Evolutionary conservation across 2,888 invertebrate genomes (phyloP), one percentile per base, ranked within the genome.

Genomic region (Mimumesa dahlbomi): DNA sequence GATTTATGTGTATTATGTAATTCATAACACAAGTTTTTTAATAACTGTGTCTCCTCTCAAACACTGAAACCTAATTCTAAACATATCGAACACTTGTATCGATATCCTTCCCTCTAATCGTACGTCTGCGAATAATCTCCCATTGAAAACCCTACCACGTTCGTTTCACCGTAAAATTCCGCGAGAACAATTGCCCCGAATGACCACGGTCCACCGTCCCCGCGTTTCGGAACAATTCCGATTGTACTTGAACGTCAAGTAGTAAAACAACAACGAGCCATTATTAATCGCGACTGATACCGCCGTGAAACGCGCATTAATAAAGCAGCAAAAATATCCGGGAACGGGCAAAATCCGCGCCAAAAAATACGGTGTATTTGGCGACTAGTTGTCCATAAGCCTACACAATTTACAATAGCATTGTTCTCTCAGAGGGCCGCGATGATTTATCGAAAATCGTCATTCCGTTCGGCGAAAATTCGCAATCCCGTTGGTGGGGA

Each of bases 381-480:
- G 69, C 46, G 56, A 57, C 70, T 52, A 50, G 70, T 68, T 70
- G 70, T 70, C 70, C 63, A 64, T 68, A 64, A 66, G 69, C 71
- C 45, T 56, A 45, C 56, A 52, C 59, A 66, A 73, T 73, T 73
- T 66, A 73, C 73, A 66, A 66, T 59, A 46, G 52, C 59, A 65
- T 65, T 61, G 59, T 58, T 9, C 43, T 14, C 6, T 29, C 25
- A 18, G 52, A 16, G 42, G 11, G 42, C 50, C 21, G 19, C 57
- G 75, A 75, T 76, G 75, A 75, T 76, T 76, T 75, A 76, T 76
- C 72, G 75, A 72, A 73, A 75, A 75, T 65, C 67, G 57, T 65
- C 54, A 73, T 79, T 65, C 50, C 69, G 62, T 52, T 59, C 58
- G 34, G 56, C 29, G 57, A 75, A 74, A 75, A 74, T 72, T 74